phyloP scores from a whole-genome alignment of 2,888 invertebrate genomes.

The Leucophenga montana region DNA sequence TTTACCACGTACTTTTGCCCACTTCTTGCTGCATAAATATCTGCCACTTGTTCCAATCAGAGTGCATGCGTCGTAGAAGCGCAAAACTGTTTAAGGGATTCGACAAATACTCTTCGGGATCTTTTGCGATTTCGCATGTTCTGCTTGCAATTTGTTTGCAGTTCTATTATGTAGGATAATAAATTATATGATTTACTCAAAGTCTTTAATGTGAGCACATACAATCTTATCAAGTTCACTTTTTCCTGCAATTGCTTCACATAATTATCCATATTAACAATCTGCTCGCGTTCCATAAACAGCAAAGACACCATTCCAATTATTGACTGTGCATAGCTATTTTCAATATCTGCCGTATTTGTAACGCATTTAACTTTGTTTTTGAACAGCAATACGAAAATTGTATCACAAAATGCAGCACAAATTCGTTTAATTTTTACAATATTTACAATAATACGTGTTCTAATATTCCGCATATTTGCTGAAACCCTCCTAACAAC shows the following conservation, averaged over 20 bases:
- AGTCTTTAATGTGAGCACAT: background rate
- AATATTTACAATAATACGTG: too few species aligned
- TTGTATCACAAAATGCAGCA: too few species aligned
- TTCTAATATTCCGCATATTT: too few species aligned
- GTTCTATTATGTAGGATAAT: conserved; percentile 22
- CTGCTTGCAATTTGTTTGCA: conserved; percentile 43
- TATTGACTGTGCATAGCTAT: conserved; percentile 43
- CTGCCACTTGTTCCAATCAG: conserved; percentile 54
- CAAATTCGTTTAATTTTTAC: too few species aligned
- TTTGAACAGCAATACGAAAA: too few species aligned
- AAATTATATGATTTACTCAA: too few species aligned
- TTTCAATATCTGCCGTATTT: background rate
- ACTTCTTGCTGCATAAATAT: conserved; percentile 41
- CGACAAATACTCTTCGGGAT: conserved; percentile 52
- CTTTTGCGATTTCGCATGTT: conserved; percentile 45
- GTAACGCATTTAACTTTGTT: too few species aligned
- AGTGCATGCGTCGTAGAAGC: conserved; percentile 58
- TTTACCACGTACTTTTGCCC: conserved; percentile 43
- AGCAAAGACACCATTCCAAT: conserved; percentile 47
- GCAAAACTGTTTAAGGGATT: conserved; percentile 60
- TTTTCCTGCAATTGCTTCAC: conserved; percentile 49
- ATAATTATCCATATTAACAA: conserved; percentile 49
- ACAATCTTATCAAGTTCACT: conserved; percentile 47
- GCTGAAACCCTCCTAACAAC: too few species aligned
- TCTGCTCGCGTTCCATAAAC: conserved; percentile 47